A percentile compares a stretch with the other conserved stretches of the same genome.
phyloP scores from a whole-genome alignment of 2,888 invertebrate genomes.

The Suillia variegata region DNA sequence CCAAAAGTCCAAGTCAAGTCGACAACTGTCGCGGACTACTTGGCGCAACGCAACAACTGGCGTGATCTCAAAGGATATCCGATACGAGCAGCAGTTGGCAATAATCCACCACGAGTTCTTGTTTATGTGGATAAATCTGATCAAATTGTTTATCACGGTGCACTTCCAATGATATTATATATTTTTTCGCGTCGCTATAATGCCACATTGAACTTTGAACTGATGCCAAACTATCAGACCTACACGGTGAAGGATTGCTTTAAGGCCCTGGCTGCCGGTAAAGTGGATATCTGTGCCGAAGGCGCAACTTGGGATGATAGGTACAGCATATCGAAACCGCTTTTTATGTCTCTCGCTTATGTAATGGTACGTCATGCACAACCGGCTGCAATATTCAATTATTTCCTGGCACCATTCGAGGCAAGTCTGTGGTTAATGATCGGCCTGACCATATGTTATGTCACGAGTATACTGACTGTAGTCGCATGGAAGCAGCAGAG shows the following conservation, averaged over 20 bases:
- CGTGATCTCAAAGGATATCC: slow-evolving; percentile 10
- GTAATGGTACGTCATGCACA: slow-evolving; percentile 24
- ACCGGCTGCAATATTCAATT: slow-evolving; percentile 31
- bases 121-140: not conserved
- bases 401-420: slow-evolving; percentile 33
- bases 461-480: slow-evolving; percentile 11
- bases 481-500: slow-evolving; percentile 3
- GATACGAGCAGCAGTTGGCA: slow-evolving; percentile 19
- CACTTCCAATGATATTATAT: slow-evolving; percentile 12
- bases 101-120: slow-evolving; percentile 21
- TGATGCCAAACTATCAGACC: not conserved
- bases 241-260: slow-evolving; percentile 13
- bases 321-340: not conserved
- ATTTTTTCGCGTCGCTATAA: slow-evolving; percentile 22
- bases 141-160: slow-evolving; percentile 13
- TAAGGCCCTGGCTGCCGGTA: not conserved
- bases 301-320: not conserved
- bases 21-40: not conserved
- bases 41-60: slow-evolving; percentile 1
- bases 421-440: slow-evolving; percentile 19
- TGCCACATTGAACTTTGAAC: not conserved
- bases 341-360: not conserved
- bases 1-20: not conserved
- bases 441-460: not conserved
- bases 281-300: slow-evolving; percentile 26